A percentile compares a stretch with the other conserved stretches of the same genome.
phyloP scores from a whole-genome alignment of 2,888 invertebrate genomes.

The Lepidocyrtinus sp. region DNA sequence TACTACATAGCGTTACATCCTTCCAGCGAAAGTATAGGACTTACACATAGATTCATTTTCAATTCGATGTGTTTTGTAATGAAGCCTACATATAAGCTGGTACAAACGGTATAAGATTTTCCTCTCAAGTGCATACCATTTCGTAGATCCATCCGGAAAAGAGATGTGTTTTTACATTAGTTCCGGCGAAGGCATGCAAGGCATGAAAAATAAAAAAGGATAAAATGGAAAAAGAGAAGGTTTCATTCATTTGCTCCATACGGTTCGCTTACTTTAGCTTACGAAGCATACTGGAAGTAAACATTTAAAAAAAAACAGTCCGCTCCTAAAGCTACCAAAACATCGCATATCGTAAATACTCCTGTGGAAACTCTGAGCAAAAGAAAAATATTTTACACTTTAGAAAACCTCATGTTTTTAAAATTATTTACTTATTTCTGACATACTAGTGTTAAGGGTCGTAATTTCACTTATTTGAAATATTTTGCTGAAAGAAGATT shows the following conservation, averaged over 20 bases:
- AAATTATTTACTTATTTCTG: no score
- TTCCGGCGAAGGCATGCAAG: slow-evolving; percentile 38
- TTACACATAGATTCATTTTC: neutral
- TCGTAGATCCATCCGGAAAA: neutral
- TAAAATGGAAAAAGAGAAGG: slow-evolving; percentile 9
- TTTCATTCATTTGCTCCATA: neutral
- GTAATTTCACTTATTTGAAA: no score
- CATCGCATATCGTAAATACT: no score
- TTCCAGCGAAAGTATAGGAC: neutral
- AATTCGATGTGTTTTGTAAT: neutral
- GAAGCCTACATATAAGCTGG: no score
- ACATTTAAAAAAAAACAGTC: no score
- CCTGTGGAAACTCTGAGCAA: no score
- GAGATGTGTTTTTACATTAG: slow-evolving; percentile 22
- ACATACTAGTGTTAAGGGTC: no score
- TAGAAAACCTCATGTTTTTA: no score
- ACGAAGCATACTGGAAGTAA: slow-evolving; percentile 32
- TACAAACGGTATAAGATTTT: neutral
- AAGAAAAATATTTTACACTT: no score
- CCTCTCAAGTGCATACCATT: neutral
- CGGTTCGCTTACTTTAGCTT: slow-evolving; percentile 17
- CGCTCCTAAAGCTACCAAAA: no score
- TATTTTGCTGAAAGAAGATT: no score
- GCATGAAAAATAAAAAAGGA: slow-evolving; percentile 12
- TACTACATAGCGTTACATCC: no score